Evolutionary conservation across 2,888 invertebrate species (phyloP).

Genomic region (Aphodius granarius): DNA sequence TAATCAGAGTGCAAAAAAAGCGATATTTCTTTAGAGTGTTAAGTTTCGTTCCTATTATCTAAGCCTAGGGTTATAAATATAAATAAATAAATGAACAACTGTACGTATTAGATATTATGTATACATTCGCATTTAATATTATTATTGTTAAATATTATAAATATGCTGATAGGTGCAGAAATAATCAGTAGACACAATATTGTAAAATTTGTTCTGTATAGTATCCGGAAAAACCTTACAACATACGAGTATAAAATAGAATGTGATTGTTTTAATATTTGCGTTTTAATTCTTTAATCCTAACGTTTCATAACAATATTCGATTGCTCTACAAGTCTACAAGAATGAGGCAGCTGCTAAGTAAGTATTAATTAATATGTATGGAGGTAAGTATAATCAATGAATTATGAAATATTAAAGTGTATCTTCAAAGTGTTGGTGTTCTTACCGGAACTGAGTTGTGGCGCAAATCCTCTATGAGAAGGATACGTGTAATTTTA

Average conservation of each 20-base stretch:
- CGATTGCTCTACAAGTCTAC: background rate
- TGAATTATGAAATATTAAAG: too few species aligned
- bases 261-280: constrained; percentile 43
- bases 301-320: background rate
- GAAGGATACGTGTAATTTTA: too few species aligned
- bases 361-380: background rate
- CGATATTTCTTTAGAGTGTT: constrained; percentile 7
- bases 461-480: too few species aligned
- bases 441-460: too few species aligned
- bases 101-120: constrained; percentile 14
- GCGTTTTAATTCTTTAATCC: constrained; percentile 20
- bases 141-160: constrained; percentile 24
- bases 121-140: constrained; percentile 20
- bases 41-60: constrained; percentile 28
- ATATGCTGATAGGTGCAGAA: constrained; percentile 2
- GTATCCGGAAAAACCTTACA: constrained; percentile 33
- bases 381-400: background rate
- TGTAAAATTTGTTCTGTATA: constrained; percentile 50
- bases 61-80: constrained; percentile 8
- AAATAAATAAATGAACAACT: background rate
- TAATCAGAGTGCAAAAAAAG: constrained; percentile 2
- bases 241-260: constrained; percentile 44
- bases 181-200: constrained; percentile 19
- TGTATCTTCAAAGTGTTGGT: too few species aligned
- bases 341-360: background rate